Base-by-base conservation (phyloP, 2,888 invertebrate genomes). In the Lypha dubia region DNA sequence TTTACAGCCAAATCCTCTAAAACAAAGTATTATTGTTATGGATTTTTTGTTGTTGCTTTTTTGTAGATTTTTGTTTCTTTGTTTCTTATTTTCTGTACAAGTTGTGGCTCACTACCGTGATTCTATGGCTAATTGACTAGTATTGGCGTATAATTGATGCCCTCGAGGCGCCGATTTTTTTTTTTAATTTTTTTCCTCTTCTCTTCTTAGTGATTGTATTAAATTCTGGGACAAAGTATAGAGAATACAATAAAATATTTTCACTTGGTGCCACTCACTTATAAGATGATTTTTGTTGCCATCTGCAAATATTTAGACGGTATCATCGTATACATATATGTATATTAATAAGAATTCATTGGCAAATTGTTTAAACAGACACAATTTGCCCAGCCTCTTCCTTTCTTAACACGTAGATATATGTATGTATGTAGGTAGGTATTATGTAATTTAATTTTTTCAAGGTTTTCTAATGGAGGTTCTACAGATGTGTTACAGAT, bases 131-230 rank as follows among this genome's bases (percentile, higher is more conserved):
- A 83, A 83, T 83, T 83, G 79, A 70, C 83, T 75, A 63, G 79
- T 83, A 83, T 83, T 79, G 83, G 75, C 79, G 75, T 83, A 83
- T 83, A 83, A 75, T 83, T 79, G 75, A 79, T 83, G 75, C 79
- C 79, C 79, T 79, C 35, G 22, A 65, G 83, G 83, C 83, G 83
- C 74, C 83, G 83, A 71, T 63, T 74, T 75, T 83, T 75, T 83
- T 83, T 83, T 79, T 83, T 83, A 70, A 60, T 79, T 68, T 20
- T 20, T 49, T 56, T 56, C 63, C 22, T 73, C 11, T 22, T 32
- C 58, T 62, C 44, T 58, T n/a, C 17, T 24, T 63, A 13, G 7
- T 9, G 24, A 20, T 65, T 65, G 24, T 20, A 20, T 65, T 62
- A 20, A 51, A 62, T 41, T 41, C 32, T 41, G 62, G 22, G n/a